Conservation (phyloP, 2,113 vertebrate genomes). For the Uropsilus gracilis region DNA sequence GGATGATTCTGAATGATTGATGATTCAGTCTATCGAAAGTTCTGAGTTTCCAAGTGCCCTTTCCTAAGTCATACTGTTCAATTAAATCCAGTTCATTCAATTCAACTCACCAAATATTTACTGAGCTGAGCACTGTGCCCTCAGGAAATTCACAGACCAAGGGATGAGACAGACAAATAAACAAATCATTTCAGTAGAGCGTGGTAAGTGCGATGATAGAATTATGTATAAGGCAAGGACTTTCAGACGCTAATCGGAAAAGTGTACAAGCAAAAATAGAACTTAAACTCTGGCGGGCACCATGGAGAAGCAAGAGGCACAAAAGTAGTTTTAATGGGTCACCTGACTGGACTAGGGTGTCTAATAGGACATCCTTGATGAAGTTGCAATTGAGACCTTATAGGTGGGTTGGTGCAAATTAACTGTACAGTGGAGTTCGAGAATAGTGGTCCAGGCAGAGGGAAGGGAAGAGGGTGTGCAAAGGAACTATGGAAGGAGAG, state of each 20-base stretch:
- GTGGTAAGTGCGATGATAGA: neutral
- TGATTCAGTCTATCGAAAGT: neutral
- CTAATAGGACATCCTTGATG: neutral
- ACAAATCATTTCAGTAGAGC: neutral
- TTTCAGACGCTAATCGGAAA: neutral
- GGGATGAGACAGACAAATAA: slow-evolving; percentile 31
- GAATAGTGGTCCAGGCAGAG: neutral
- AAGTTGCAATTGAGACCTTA: neutral
- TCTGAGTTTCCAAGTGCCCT: neutral
- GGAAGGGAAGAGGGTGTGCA: neutral
- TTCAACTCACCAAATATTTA: slow-evolving; percentile 51
- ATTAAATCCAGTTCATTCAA: neutral
- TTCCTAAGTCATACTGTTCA: neutral
- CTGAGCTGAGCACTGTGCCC: slow-evolving; percentile 12
- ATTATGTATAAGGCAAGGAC: neutral
- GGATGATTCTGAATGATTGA: neutral
- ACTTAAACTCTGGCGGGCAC: neutral
- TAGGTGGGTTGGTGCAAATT: neutral
- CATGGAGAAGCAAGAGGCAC: neutral
- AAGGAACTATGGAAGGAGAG: neutral
- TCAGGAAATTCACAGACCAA: slow-evolving; percentile 32
- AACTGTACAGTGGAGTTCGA: too few species aligned
- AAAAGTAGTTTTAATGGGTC: neutral
- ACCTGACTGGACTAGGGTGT: neutral
- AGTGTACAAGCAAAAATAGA: neutral